Percentiles rank a stretch among this genome's conserved stretches.
phyloP scores from a whole-genome alignment of 1,140 invertebrate species.

The Antheraea mylitta region DNA sequence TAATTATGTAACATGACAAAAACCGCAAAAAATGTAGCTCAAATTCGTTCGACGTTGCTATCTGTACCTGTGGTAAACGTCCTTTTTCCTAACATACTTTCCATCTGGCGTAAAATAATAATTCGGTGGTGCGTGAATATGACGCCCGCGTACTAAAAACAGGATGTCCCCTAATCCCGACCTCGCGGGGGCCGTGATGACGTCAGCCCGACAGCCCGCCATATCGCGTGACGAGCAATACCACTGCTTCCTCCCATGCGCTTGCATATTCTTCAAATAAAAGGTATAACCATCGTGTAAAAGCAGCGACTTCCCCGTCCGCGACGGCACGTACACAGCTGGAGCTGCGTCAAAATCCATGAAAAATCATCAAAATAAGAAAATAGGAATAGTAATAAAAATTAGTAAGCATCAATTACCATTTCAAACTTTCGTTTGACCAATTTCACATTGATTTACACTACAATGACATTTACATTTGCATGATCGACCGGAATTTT shows the following conservation, averaged over 20 bases:
- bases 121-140: conserved; percentile 66
- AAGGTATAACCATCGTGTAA: conserved; percentile 71
- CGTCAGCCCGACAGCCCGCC: conserved; percentile 69
- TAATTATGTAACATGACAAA: no score
- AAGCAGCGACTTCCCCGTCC: conserved; percentile 69
- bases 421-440: conserved; percentile 23
- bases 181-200: conserved; percentile 63
- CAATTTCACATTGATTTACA: not conserved
- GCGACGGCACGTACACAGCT: conserved; percentile 71
- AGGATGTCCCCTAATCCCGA: conserved; percentile 53
- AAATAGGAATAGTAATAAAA: not conserved
- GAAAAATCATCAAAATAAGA: conserved; percentile 25
- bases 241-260: conserved; percentile 72
- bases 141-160: conserved; percentile 62
- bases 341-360: conserved; percentile 55
- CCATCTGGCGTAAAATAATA: conserved; percentile 70
- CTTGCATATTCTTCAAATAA: conserved; percentile 71
- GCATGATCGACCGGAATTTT: conserved; percentile 18
- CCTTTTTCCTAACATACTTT: conserved; percentile 70
- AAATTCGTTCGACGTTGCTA: conserved; percentile 35
- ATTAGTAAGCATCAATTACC: not conserved
- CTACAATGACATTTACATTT: conserved; percentile 2
- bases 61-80: conserved; percentile 65
- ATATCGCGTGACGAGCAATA: conserved; percentile 71
- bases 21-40: not conserved